Percentiles rank a stretch among this genome's conserved stretches.
Evolutionary conservation across 2,113 vertebrate species (phyloP).

Genomic region (Candoia aspera): DNA sequence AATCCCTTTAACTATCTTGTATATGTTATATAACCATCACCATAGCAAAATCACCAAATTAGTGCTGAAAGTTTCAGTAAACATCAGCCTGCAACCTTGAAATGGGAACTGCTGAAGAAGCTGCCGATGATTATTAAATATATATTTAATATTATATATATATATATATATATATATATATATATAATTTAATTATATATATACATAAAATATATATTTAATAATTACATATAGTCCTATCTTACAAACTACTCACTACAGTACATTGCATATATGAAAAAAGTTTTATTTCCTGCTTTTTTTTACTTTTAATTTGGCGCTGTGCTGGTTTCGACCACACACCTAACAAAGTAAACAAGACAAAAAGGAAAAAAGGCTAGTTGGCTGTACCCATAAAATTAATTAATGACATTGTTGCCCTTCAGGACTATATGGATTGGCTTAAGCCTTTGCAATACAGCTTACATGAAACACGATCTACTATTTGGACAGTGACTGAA

Average conservation of each 20-base stretch:
- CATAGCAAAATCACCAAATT: too few relatives aligned
- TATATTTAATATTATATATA: too few relatives aligned
- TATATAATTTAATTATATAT: too few relatives aligned
- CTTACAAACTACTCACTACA: neutral
- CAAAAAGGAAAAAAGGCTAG: slow-evolving; percentile 24
- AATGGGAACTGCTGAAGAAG: neutral
- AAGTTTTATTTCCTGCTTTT: neutral
- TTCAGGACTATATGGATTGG: neutral
- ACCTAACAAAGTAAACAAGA: slow-evolving; percentile 43
- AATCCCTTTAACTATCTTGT: neutral
- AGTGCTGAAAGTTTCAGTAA: neutral
- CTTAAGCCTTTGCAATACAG: neutral
- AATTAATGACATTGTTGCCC: slow-evolving; percentile 21
- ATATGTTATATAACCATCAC: neutral
- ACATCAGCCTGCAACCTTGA: neutral
- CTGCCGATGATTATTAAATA: too few relatives aligned
- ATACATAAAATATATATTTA: neutral
- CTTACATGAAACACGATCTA: slow-evolving; percentile 10
- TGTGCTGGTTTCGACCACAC: slow-evolving; percentile 23
- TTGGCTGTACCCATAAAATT: slow-evolving; percentile 30
- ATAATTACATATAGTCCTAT: neutral
- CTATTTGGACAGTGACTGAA: slow-evolving; percentile 8
- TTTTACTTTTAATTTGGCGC: neutral
- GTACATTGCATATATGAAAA: neutral
- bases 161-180: too few relatives aligned